Evolutionary conservation across 2,113 vertebrate genomes (phyloP), one percentile per base, ranked within the genome.

Genomic region (Andinoacara biseriatus): DNA sequence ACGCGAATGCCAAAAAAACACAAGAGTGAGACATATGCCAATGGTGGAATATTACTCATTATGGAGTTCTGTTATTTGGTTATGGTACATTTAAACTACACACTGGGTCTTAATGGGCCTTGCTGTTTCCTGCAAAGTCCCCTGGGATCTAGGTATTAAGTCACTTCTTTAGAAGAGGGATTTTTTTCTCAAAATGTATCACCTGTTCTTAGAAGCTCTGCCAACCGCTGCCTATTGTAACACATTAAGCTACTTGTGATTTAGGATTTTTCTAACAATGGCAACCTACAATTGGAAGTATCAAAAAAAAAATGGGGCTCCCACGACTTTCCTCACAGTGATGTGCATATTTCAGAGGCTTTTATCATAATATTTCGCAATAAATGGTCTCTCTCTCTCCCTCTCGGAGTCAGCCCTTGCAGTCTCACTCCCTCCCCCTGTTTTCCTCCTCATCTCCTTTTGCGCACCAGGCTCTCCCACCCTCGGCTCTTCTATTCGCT

Each of bases 401-500:
- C 76, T 79, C 74, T 75, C 81, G 20, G 65, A 56, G 31, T 83
- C 69, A 65, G 52, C 75, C 80, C 40, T 83, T 62, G 15, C 82
- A 59, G 74, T 82, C 76, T 87, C 81, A 18, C 80, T 83, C 78
- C 84, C 81, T 85, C 85, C 67, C 65, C 80, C 59, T 82, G 63
- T 87, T 86, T 63, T 65, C 85, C 89, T 87, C 91, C 83, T 91
- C 89, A 77, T 90, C 85, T 88, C 75, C 78, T 85, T 87, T 80
- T 90, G 92, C 90, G 91, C 91, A 90, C 91, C 86, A 90, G 84
- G 57, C 90, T 94, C 92, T 87, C 85, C 91, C 91, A 90, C 91
- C 88, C 87, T 85, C 84, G 78, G 87, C 87, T 94, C 92, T 86
- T 91, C 95, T 86, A 81, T 89, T 94, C 90, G 88, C 87, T 94